These are phyloP conservation scores for Eilema sororculum DNA, from an alignment of 2,888 invertebrate species.

Conservation along the genomic window DNA sequence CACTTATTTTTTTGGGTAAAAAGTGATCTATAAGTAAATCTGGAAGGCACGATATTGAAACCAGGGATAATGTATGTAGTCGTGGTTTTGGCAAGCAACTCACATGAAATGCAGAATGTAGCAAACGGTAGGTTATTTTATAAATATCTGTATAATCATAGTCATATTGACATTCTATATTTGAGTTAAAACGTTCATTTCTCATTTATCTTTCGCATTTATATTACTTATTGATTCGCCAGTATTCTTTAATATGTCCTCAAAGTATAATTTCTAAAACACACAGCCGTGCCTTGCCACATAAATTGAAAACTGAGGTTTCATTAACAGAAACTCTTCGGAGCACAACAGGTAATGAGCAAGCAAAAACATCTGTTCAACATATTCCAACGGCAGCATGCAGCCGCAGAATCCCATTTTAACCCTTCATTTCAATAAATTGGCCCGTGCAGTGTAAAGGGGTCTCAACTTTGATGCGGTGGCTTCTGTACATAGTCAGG, in stretches of 20 bases:
- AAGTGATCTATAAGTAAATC: neutral
- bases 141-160: neutral
- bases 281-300: neutral
- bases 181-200: neutral
- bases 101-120: neutral
- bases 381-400: constrained; percentile 42
- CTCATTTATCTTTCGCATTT: neutral
- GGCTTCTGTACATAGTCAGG: constrained; percentile 31
- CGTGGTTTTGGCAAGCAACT: neutral
- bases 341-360: constrained; percentile 29
- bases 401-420: constrained; percentile 64
- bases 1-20: neutral
- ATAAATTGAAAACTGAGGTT: constrained; percentile 29
- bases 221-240: neutral
- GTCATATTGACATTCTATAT: neutral
- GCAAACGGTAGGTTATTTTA: neutral
- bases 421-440: constrained; percentile 70
- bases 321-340: constrained; percentile 26
- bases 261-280: neutral
- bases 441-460: constrained; percentile 44
- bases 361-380: constrained; percentile 44
- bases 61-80: neutral
- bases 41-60: neutral
- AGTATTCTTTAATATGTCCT: neutral
- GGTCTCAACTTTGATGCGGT: constrained; percentile 55